Conservation (phyloP, 2,888 invertebrate species). For the Tenthredo livida region DNA sequence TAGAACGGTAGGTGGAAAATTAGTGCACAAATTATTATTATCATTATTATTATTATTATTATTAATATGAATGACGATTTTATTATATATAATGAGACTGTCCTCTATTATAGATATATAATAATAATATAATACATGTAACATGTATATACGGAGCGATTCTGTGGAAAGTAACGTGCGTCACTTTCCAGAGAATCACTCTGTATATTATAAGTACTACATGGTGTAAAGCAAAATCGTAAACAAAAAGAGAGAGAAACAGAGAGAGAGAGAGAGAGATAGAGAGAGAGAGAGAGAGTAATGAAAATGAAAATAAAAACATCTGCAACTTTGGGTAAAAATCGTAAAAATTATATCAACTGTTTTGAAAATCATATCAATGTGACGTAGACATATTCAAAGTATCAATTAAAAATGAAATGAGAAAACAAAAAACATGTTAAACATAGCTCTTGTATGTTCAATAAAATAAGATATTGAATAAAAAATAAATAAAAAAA, state of each 20-base stretch:
- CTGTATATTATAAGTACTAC: no score
- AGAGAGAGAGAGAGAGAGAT: no score
- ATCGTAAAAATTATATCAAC: conserved; percentile 38
- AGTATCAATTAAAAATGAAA: conserved; percentile 55
- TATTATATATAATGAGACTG: no score
- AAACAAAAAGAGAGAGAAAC: neutral
- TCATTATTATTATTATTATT: no score
- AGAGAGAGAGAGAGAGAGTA: neutral
- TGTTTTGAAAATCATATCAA: conserved; percentile 68
- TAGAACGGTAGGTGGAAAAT: no score
- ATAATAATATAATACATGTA: no score
- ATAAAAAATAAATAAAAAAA: conserved; percentile 56
- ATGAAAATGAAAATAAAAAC: neutral
- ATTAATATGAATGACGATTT: no score
- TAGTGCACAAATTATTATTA: no score
- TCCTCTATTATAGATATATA: no score
- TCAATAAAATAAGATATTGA: conserved; percentile 67
- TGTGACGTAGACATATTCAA: conserved; percentile 67
- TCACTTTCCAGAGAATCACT: no score
- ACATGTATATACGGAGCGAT: no score
- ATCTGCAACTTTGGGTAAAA: neutral
- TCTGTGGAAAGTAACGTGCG: no score
- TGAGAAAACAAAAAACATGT: neutral
- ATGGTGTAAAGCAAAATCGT: neutral
- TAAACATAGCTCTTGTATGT: conserved; percentile 71